Evolutionary conservation across 2,888 invertebrate genomes (phyloP), one percentile per base, ranked within the genome.

Genomic region (Chrysolina haemoptera): DNA sequence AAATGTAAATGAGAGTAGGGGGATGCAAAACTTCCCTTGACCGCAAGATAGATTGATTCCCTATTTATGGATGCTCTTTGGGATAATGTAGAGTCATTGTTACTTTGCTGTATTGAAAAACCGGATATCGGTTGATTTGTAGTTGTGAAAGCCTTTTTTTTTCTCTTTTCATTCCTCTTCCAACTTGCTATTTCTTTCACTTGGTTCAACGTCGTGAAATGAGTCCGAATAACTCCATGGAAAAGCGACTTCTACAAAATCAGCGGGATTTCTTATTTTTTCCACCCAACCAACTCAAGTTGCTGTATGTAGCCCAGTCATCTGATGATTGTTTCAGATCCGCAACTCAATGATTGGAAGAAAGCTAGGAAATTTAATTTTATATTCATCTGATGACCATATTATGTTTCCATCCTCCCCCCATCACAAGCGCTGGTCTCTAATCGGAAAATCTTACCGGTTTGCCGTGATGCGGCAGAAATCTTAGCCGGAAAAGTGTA

Each of bases 11-110:
- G 82, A 82, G 82, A 79, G 69, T 53, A 62, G 70, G 81, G 81
- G 83, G 82, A 79, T 82, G 79, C 79, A 75, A 82, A 80, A 81
- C 77, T 78, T 83, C 82, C 82, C 79, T 83, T 84, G 83, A 83
- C 84, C 84, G 78, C 81, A 84, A 84, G 85, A 85, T 84, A 80
- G 83, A 85, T 84, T 82, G 85, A 83, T 84, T 82, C 77, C 76
- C 79, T 83, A 83, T 83, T 83, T 82, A 83, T 83, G 76, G 76
- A 66, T 73, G 81, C 80, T 81, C 75, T 82, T 83, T 79, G 80
- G 85, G 84, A 84, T 85, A 85, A 82, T 79, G 84, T 83, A 81
- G 79, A 83, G 84, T 85, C 85, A 85, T 84, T 84, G 82, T 80
- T 83, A 83, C 82, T 83, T 82, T 79, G 79, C 70, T 77, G 75